Evolutionary conservation across 2,888 invertebrate genomes (phyloP), one percentile per base, ranked within the genome.

Genomic region (Cephonodes hylas): DNA sequence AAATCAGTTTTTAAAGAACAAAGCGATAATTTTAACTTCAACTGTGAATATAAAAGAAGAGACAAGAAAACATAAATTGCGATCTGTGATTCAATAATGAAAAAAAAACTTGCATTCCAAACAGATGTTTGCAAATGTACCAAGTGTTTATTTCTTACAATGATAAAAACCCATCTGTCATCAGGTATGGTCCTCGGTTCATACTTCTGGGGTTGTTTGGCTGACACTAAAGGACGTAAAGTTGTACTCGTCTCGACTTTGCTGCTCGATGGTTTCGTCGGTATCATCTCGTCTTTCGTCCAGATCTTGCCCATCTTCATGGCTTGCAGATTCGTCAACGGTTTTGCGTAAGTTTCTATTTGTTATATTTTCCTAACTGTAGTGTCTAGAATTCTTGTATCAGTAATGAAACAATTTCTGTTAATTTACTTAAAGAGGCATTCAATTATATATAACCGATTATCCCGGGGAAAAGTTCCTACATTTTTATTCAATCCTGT

Each of bases 121-220:
- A n/a, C n/a, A n/a, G n/a, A 31, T 31, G 1, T 31, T 8, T 1
- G 8, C 31, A 8, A 31, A 31, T 31, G 1, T 4, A 31, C 31
- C n/a, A 2, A 38, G 13, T 7, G 4, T n/a, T n/a, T 38, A 18
- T 20, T 34, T 34, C 5, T 5, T 3, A 57, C 10, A 3, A 34
- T 22, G n/a, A 25, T 13, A n/a, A 45, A 45, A 3, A 45, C 1
- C 0, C 10, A 20, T 34, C 34, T 46, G 8, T 46, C 3, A 1
- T 13, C 22, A 96, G 96, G 96, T 67, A 96, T 96, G 96, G 94
- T 96, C 58, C 86, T 96, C 74, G 96, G 96, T 18, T 96, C 96
- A 46, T 96, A 96, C 88, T 96, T 96, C 86, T 96, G 96, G 96
- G 96, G 96, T 58, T 96, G 96, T 81, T 91, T 96, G 76, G 96